Evolutionary conservation across 1,140 invertebrate genomes (phyloP), one percentile per base, ranked within the genome.

Genomic region (Lepidurus apus): DNA sequence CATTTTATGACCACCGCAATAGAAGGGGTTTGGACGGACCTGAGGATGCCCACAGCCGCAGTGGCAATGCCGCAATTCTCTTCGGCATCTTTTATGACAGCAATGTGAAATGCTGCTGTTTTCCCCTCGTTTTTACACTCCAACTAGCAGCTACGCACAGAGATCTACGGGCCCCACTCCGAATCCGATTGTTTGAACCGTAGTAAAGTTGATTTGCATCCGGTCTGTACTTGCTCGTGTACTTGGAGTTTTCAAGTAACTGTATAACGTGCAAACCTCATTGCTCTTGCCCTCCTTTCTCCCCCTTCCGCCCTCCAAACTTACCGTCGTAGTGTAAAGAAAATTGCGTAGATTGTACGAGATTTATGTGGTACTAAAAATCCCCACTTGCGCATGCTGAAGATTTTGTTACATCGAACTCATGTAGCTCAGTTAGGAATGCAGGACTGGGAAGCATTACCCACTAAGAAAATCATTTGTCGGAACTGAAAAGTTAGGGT

Each of bases 31-130:
- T 9, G 8, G 9, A 21, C 17, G 53, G 13, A 47, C 45, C 45
- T 47, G 53, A 21, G 53, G 17, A 34, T 34, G 34, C 34, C 34
- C 34, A 34, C 53, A 10, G 45, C 45, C 17, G 13, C 53, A 65
- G 53, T 65, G 53, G 53, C 53, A 65, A 7, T 65, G 53, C 53
- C 53, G 53, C 53, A 65, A 65, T 65, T 65, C 53, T 65, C 53
- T 65, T 65, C 21, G 53, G 53, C 53, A 65, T n/a, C 53, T 65
- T 65, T 65, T 65, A 65, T 65, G 53, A 65, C 53, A 65, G 53
- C 53, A 65, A 65, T 65, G 53, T 65, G 17, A 65, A 65, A 65
- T 65, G 53, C 53, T 65, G 53, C 53, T 21, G 53, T 65, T 65
- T 65, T 65, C 1, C 53, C 53, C 17, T n/a, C 53, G 53, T 65